These are phyloP conservation scores for Monarcha castaneiventris DNA, from an alignment of 2,113 vertebrate genomes.

Conservation along the genomic window DNA sequence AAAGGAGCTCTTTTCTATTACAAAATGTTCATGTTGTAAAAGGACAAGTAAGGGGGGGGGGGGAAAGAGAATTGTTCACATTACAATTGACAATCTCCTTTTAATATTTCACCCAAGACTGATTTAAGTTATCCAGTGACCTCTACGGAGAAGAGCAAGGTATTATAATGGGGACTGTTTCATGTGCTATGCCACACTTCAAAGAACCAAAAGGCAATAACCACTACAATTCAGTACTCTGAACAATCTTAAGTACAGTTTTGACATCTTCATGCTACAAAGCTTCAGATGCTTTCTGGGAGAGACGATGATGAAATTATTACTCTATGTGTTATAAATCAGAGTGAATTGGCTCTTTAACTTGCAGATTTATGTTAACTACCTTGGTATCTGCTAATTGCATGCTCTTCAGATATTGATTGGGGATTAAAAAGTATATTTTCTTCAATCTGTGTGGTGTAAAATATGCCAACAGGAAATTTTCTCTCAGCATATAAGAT, in stretches of 20 bases:
- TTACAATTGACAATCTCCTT: constrained; percentile 61
- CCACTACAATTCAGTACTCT: not conserved
- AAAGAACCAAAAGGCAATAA: constrained; percentile 45
- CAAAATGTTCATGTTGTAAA: constrained; percentile 54
- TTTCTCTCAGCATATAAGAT: constrained; percentile 69
- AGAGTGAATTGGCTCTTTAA: constrained; percentile 72
- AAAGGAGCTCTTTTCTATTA: constrained; percentile 47
- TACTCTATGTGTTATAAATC: constrained; percentile 68
- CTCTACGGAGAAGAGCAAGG: constrained; percentile 29
- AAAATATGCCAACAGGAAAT: constrained; percentile 74
- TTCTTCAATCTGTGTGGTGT: constrained; percentile 70
- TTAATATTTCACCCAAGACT: constrained; percentile 64
- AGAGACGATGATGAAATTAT: constrained; percentile 63
- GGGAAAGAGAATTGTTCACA: not conserved
- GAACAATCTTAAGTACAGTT: constrained; percentile 56
- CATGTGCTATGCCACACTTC: constrained; percentile 17
- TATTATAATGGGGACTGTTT: constrained; percentile 30
- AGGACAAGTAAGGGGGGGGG: not conserved
- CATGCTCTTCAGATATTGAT: constrained; percentile 72
- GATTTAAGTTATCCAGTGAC: constrained; percentile 63
- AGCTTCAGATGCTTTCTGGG: constrained; percentile 56
- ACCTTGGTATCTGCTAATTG: constrained; percentile 73
- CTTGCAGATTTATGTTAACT: constrained; percentile 79
- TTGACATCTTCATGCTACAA: constrained; percentile 57
- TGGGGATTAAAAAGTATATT: constrained; percentile 76